Base-by-base conservation (phyloP, 1,140 invertebrate genomes). In the Calephelis virginiensis region DNA sequence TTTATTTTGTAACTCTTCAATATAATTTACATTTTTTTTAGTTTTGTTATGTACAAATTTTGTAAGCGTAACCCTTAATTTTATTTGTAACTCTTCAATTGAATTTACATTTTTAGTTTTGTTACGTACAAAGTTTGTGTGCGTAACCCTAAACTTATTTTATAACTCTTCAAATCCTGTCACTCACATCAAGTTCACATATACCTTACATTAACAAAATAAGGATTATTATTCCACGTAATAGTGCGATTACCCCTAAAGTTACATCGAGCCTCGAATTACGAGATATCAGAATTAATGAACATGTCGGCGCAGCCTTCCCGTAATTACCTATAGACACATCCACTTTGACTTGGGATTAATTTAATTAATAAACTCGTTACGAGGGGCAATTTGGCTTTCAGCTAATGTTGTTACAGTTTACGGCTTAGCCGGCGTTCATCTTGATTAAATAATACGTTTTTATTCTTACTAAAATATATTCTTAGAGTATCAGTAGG, bases 281-380 rank as follows among this genome's bases (percentile, higher is more conserved):
- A 50, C 13, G 37, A 59, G 49, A 69, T 67, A 69, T 70, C 68
- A 71, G 64, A 71, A 70, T 67, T 75, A 75, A 77, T 80, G 74
- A 75, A 72, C 71, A 73, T 71, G 66, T 75, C 63, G 70, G 65
- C 68, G 71, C 66, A 64, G 64, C 53, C 72, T 73, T 70, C 69
- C 17, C 61, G 61, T 72, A 75, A 80, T 82, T 78, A 72, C 70
- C 69, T 73, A 50, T 66, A 70, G 73, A 75, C 80, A 75, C 70
- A 72, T 72, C 74, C 69, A 77, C 74, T 68, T 28, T 56, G 65
- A 70, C 69, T 67, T 45, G 60, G 75, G 72, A 82, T 81, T 81
- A 82, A 83, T 82, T 80, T 74, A 83, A 83, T 85, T 85, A 85
- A 83, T 83, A 83, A 83, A 78, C 72, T 79, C 75, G 79, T 82